These are phyloP conservation scores for Cephus spinipes DNA, from an alignment of 2,888 invertebrate species.

Conservation along the genomic window DNA sequence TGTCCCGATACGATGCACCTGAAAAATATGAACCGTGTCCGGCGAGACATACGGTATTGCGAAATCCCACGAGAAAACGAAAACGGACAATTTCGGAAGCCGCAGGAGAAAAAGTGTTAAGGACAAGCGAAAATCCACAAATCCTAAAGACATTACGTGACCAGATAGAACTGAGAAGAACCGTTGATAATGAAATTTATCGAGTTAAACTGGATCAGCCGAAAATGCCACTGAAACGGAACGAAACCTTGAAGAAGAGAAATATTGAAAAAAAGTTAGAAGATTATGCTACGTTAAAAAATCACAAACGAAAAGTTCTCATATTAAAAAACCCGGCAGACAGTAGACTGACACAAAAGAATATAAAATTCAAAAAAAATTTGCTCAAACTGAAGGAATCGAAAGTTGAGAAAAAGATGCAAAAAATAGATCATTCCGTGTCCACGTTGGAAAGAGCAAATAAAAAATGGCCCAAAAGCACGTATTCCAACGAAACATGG, in stretches of 20 bases:
- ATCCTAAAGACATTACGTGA: not conserved
- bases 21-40: slow-evolving; percentile 17
- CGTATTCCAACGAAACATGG: not conserved
- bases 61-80: not conserved
- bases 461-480: too few relatives aligned
- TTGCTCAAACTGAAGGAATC: too few relatives aligned
- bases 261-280: not conserved
- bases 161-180: not conserved
- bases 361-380: too few relatives aligned
- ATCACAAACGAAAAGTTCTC: too few relatives aligned
- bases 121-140: not conserved
- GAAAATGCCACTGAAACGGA: not conserved
- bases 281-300: not conserved
- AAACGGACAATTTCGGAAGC: not conserved
- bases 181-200: not conserved
- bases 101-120: not conserved
- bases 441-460: too few relatives aligned
- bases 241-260: not conserved
- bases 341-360: too few relatives aligned
- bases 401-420: too few relatives aligned
- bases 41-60: not conserved
- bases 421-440: too few relatives aligned
- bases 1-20: slow-evolving; percentile 12
- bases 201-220: not conserved
- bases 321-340: too few relatives aligned